Evolutionary conservation across 2,888 invertebrate species (phyloP).

Genomic region (Scaptomyza polygonia): DNA sequence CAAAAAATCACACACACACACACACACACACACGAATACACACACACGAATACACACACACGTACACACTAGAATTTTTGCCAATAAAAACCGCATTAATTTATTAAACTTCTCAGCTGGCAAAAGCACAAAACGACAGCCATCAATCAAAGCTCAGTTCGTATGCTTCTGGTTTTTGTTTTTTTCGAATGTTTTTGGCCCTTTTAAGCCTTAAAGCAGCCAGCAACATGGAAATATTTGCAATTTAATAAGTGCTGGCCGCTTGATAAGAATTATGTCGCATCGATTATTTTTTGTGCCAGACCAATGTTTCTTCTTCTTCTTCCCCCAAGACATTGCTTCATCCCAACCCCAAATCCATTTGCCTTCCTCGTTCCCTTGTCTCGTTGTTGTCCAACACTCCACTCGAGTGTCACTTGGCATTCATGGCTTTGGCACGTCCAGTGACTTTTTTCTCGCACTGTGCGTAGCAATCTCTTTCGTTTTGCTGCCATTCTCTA

Average conservation of each 20-base stretch:
- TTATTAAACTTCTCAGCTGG: conserved; percentile 69
- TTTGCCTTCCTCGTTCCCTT: neutral
- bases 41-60: too few relatives aligned
- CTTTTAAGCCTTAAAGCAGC: conserved; percentile 39
- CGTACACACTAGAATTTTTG: conserved; percentile 9
- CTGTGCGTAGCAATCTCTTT: conserved; percentile 51
- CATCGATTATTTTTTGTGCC: conserved; percentile 70
- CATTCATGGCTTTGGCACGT: conserved; percentile 63
- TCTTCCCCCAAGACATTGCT: conserved; percentile 16
- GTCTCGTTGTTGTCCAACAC: conserved; percentile 52
- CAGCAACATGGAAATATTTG: conserved; percentile 48
- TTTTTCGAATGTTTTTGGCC: conserved; percentile 1
- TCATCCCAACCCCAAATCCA: neutral
- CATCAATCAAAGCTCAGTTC: conserved; percentile 64
- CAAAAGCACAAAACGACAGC: conserved; percentile 59
- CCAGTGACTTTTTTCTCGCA: conserved; percentile 59
- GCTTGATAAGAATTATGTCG: conserved; percentile 47
- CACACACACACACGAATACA: conserved; percentile 15
- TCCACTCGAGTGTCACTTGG: conserved; percentile 65
- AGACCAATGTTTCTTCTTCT: conserved; percentile 3
- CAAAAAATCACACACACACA: conserved; percentile 30
- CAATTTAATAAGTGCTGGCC: conserved; percentile 69
- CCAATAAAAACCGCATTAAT: conserved; percentile 65
- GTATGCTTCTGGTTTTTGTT: neutral
- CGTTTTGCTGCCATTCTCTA: conserved; percentile 18